These are phyloP conservation scores for Coremacera marginata DNA, from an alignment of 2,888 invertebrate species.

Conservation along the genomic window DNA sequence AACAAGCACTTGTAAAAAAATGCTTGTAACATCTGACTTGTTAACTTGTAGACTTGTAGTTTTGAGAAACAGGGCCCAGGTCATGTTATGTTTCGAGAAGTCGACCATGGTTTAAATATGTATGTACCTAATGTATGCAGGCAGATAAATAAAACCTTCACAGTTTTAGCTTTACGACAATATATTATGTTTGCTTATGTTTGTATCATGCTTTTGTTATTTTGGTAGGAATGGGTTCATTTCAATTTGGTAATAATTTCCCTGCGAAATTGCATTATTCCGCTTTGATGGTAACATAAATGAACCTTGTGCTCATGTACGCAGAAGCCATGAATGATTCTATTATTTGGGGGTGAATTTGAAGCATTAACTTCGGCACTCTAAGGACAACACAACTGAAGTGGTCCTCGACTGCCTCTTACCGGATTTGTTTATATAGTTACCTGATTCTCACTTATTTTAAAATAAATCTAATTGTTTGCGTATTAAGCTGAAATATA, in stretches of 20 bases:
- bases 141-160: background rate
- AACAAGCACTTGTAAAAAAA: background rate
- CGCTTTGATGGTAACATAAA: constrained; percentile 59
- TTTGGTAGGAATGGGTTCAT: constrained; percentile 8
- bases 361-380: background rate
- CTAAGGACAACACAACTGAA: constrained; percentile 2
- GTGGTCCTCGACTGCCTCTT: constrained; percentile 3
- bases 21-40: background rate
- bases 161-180: too few species aligned
- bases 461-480: background rate
- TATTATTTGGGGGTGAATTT: constrained; percentile 17
- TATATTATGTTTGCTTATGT: background rate
- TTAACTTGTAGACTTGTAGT: background rate
- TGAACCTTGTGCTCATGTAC: constrained; percentile 46
- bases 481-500: too few species aligned
- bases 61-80: background rate
- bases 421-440: background rate
- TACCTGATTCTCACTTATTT: constrained; percentile 10
- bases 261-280: constrained; percentile 59
- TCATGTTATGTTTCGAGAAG: too few species aligned
- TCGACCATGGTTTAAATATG: too few species aligned
- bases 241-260: constrained; percentile 19
- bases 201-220: background rate
- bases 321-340: background rate
- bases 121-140: background rate